A percentile compares a stretch with the other conserved stretches of the same genome.
Evolutionary conservation across 2,113 vertebrate genomes (phyloP).

Genomic region (Calyptomena viridis): DNA sequence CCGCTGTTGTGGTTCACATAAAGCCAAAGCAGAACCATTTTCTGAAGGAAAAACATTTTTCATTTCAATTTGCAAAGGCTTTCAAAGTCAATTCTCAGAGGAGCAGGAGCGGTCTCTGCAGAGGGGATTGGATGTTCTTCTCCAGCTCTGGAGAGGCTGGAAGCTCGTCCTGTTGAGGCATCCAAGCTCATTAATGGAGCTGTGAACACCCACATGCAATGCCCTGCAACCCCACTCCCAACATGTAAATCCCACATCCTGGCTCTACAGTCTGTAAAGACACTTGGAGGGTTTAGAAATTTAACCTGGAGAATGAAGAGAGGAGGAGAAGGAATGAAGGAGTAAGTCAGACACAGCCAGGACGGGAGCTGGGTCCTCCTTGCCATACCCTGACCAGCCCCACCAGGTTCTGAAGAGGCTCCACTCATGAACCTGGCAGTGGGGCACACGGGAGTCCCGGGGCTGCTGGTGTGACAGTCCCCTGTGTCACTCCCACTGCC

Average conservation of each 20-base stretch:
- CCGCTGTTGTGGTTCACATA: neutral
- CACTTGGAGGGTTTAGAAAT: neutral
- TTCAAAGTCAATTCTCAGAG: neutral
- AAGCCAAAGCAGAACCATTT: neutral
- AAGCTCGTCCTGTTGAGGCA: neutral
- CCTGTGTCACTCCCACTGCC: rapidly evolving
- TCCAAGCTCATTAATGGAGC: neutral
- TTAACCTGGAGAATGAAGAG: neutral
- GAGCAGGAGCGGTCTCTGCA: rapidly evolving
- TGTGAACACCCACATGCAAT: neutral
- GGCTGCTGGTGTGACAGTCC: neutral
- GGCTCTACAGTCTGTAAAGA: neutral
- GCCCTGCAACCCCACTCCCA: neutral
- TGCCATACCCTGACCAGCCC: rapidly evolving
- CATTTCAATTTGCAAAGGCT: neutral
- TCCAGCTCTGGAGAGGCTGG: neutral
- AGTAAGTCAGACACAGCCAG: neutral
- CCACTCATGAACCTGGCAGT: rapidly evolving
- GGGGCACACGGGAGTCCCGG: neutral
- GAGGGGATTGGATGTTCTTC: neutral
- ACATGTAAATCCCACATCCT: neutral
- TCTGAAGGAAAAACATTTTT: neutral
- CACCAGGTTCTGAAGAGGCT: neutral
- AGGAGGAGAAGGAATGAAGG: neutral
- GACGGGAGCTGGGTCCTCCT: neutral